Evolutionary conservation across 2,797 vertebrate genomes (phyloP).

Genomic region (Pseudochirops cupreus): DNA sequence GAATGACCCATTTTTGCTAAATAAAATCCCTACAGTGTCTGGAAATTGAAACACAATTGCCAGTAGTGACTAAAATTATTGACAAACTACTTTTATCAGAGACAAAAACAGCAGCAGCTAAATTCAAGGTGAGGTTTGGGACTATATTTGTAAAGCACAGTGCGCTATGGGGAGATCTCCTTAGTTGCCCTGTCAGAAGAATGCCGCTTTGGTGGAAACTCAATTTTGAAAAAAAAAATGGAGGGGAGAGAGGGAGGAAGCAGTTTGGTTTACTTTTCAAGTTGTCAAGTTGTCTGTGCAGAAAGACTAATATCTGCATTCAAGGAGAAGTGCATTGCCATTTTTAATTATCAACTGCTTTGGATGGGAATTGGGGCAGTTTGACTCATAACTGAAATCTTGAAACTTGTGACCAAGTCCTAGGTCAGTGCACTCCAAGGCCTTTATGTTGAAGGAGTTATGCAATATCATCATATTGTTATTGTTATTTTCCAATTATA

Average conservation of each 20-base stretch:
- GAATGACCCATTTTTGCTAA: conserved; percentile 15
- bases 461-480: background rate
- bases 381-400: conserved; percentile 60
- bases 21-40: background rate
- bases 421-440: background rate
- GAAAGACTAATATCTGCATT: background rate
- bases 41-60: conserved; percentile 26
- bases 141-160: background rate
- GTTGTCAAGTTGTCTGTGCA: background rate
- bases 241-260: background rate
- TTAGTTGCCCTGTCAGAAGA: background rate
- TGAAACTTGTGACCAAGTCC: conserved; percentile 61
- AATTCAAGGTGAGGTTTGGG: conserved; percentile 9
- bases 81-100: background rate
- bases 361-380: conserved; percentile 50
- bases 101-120: background rate
- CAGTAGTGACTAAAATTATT: conserved; percentile 32
- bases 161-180: background rate
- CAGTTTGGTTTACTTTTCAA: background rate
- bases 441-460: background rate
- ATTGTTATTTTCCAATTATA: background rate
- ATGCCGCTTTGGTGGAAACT: background rate
- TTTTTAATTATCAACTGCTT: conserved; percentile 69
- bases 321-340: background rate
- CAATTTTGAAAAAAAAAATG: background rate